These are phyloP conservation scores for Apostichopus leukothele DNA, from an alignment of 53 echinoderm and acorn worm genomes.

Conservation along the genomic window DNA sequence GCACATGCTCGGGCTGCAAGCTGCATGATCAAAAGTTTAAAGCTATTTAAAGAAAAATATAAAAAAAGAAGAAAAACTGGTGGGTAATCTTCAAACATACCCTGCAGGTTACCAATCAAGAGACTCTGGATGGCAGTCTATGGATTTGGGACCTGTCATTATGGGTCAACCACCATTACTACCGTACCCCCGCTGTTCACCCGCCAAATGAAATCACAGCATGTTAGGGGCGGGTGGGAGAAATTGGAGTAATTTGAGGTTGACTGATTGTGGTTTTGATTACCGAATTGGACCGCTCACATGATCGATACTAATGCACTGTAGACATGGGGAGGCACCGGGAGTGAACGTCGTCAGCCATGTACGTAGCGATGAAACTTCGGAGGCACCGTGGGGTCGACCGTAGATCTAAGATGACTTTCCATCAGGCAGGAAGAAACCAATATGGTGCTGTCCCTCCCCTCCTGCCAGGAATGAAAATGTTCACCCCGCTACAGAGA, in stretches of 20 bases:
- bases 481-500: not conserved
- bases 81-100: constrained; percentile 39
- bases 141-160: constrained; percentile 38
- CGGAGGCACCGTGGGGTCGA: no score
- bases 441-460: not conserved
- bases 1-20: not conserved
- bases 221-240: constrained; percentile 21
- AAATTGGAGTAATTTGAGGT: constrained; percentile 38
- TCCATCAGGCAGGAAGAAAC: not conserved
- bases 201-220: constrained; percentile 40
- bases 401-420: no score
- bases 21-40: not conserved
- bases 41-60: not conserved
- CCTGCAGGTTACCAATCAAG: constrained; percentile 31
- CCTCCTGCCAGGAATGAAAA: not conserved
- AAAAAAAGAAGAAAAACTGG: not conserved
- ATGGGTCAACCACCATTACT: constrained; percentile 45
- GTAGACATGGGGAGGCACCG: not conserved
- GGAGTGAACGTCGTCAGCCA: no score
- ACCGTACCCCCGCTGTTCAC: constrained; percentile 17
- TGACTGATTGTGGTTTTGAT: constrained; percentile 43
- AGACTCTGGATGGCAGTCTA: not conserved
- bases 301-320: not conserved
- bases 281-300: not conserved
- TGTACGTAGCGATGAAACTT: no score